Conservation (phyloP, 2,888 invertebrate genomes). For the Aquatica leii region DNA sequence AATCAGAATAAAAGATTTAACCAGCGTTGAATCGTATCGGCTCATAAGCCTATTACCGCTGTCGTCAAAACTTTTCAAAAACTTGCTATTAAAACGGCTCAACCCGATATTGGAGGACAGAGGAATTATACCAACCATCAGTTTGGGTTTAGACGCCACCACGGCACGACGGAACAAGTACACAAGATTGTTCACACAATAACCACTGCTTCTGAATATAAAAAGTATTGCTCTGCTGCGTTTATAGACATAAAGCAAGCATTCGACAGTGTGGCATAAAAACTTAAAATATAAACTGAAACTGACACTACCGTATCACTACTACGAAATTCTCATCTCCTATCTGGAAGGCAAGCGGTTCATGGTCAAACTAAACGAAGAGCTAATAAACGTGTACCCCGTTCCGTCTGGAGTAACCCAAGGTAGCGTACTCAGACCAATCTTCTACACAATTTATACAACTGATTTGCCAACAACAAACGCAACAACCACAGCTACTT, state of each 20-base stretch:
- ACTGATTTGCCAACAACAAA: conserved; percentile 12
- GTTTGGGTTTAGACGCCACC: too few species aligned
- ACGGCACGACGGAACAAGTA: too few species aligned
- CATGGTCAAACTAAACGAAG: background rate
- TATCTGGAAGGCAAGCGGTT: conserved; percentile 3
- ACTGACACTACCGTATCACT: background rate
- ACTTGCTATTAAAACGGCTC: background rate
- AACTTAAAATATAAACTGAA: background rate
- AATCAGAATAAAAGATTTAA: background rate
- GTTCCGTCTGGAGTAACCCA: conserved; percentile 17
- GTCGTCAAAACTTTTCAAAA: background rate
- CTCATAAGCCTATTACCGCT: background rate
- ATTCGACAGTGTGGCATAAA: background rate
- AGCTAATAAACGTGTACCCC: background rate
- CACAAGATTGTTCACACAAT: too few species aligned
- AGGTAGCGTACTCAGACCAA: conserved; percentile 23
- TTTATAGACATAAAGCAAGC: background rate
- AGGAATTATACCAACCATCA: background rate
- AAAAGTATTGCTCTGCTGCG: background rate
- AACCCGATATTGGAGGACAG: background rate
- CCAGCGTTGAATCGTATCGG: background rate
- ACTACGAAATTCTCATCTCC: background rate
- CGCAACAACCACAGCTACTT: conserved; percentile 17
- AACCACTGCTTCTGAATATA: background rate
- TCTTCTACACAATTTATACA: conserved; percentile 15